Percentiles rank a stretch among this genome's conserved stretches.
These are phyloP conservation scores for Lasioglossum lativentre DNA, from an alignment of 2,888 invertebrate genomes.

Conservation along the genomic window DNA sequence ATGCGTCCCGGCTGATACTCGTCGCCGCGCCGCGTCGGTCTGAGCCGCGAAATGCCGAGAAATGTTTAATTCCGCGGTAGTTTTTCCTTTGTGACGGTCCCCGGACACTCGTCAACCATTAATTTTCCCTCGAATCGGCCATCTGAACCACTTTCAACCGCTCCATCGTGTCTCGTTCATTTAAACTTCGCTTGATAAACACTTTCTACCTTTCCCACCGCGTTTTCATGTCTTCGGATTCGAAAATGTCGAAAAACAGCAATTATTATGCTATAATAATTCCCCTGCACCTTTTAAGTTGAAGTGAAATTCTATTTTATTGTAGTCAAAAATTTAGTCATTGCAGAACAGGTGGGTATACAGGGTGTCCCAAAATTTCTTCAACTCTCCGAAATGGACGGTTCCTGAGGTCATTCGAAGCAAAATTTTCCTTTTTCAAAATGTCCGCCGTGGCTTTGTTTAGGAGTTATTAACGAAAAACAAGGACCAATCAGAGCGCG, in stretches of 20 bases:
- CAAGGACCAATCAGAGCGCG: too few relatives aligned
- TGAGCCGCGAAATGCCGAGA: constrained; percentile 1
- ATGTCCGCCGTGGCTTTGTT: too few relatives aligned
- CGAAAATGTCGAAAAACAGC: background rate
- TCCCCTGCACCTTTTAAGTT: too few relatives aligned
- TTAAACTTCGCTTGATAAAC: background rate
- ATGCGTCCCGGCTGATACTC: constrained; percentile 28
- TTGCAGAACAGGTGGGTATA: background rate
- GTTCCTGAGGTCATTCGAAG: too few relatives aligned
- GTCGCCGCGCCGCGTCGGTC: background rate
- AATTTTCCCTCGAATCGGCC: background rate
- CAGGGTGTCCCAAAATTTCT: too few relatives aligned
- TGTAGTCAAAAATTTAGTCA: too few relatives aligned
- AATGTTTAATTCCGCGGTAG: background rate
- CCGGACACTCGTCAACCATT: background rate
- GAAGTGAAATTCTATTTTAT: too few relatives aligned
- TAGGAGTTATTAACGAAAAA: too few relatives aligned
- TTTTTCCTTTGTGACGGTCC: constrained; percentile 19
- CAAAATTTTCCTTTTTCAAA: too few relatives aligned
- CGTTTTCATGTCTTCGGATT: too few relatives aligned
- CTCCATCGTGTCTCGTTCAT: background rate
- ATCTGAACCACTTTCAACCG: background rate
- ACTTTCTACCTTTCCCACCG: too few relatives aligned
- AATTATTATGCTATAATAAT: background rate
- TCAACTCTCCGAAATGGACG: too few relatives aligned